Evolutionary conservation across 2,888 invertebrate species (phyloP), one percentile per base, ranked within the genome.

Genomic region (Ethmia dodecea): DNA sequence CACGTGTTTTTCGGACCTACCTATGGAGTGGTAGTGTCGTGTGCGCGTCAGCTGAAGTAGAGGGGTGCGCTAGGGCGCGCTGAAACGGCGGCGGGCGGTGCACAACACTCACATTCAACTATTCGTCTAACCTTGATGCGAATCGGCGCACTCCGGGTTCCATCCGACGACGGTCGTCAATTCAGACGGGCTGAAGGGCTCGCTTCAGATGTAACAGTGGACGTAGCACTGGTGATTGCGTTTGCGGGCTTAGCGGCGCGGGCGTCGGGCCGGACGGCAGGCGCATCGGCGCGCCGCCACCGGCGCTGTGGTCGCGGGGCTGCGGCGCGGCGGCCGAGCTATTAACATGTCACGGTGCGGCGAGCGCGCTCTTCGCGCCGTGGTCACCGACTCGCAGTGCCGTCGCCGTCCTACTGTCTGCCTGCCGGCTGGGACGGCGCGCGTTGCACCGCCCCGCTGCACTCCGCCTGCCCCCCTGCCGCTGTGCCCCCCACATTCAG

Each of bases 331-430:
- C 70, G 77, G 73, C 77, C 80, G 78, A 80, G 75, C 80, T 79
- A 79, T 32, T 31, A 32, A 20, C 81, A 80, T 80, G 79, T 76
- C 79, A 81, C 80, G 65, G 75, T 74, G 78, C 80, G 78, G 78
- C 78, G 81, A 75, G 81, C 80, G 83, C 83, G 75, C 75, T 79
- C 66, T 69, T 78, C 77, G 80, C 83, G 79, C 81, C 72, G 70
- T 81, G 80, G 75, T 81, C 81, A 78, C 84, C 84, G 84, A 76
- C 81, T 81, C 79, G 71, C 76, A 79, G 81, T 78, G 77, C 77
- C 83, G 83, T 77, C 80, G 86, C 81, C 86, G 86, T 86, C 86
- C 84, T 83, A 86, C 86, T 86, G 86, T 86, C 86, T 86, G 66
- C 66, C 58, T 69, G 75, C 52, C 26, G 26, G 72, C 72, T 71